Percentiles rank a stretch among this genome's conserved stretches.
phyloP scores from a whole-genome alignment of 1,140 invertebrate species.

The Apis cerana region DNA sequence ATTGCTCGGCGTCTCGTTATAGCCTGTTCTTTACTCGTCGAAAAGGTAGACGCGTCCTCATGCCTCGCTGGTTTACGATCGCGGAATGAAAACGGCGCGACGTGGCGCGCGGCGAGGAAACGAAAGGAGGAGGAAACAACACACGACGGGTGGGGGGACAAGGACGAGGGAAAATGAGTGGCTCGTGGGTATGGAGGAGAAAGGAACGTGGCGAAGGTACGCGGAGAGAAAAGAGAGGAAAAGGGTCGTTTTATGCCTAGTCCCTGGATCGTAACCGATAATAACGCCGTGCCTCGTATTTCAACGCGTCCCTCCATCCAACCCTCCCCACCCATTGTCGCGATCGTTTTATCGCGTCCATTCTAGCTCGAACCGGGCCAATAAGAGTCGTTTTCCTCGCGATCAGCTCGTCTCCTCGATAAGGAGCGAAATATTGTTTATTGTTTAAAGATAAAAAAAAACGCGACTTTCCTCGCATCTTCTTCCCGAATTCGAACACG shows the following conservation, averaged over 20 bases:
- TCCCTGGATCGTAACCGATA: constrained; percentile 14
- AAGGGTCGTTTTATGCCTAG: constrained; percentile 1
- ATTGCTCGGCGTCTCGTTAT: constrained; percentile 24
- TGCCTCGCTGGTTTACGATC: neutral
- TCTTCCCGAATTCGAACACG: too few species aligned
- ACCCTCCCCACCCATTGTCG: neutral
- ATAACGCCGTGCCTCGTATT: constrained; percentile 1
- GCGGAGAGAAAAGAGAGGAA: neutral
- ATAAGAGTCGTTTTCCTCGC: neutral
- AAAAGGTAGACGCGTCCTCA: neutral
- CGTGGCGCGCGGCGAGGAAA: too few species aligned
- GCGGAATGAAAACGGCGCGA: constrained; percentile 1
- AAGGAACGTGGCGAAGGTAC: neutral
- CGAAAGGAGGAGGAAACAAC: neutral
- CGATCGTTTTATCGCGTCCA: neutral
- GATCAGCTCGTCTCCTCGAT: too few species aligned
- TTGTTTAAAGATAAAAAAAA: too few species aligned
- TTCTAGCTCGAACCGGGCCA: neutral
- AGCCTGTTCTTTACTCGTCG: constrained; percentile 9
- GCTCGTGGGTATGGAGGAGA: neutral
- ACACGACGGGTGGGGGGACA: neutral
- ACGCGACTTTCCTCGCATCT: too few species aligned
- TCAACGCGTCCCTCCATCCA: neutral
- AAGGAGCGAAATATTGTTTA: too few species aligned
- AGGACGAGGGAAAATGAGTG: neutral